Conservation (phyloP, 2,888 invertebrate genomes). For the Amaurobius ferox region DNA sequence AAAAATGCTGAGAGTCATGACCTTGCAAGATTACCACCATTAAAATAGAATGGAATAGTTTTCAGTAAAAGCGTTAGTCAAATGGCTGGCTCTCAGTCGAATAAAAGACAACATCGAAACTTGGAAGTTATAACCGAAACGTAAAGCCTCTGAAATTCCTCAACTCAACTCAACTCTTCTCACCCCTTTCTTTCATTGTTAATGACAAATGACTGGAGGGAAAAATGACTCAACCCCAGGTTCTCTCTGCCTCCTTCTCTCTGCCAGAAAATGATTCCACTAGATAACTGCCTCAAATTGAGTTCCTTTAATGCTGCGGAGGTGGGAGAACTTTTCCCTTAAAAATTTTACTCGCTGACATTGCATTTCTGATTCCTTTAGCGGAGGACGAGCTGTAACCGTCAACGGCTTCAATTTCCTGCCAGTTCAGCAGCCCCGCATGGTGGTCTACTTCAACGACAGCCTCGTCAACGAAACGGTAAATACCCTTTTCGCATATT, state of each 20-base stretch:
- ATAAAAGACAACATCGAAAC: too few species aligned
- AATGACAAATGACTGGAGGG: background rate
- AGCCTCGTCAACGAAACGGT: slow-evolving; percentile 74
- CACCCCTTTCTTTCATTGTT: background rate
- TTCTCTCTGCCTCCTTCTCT: too few species aligned
- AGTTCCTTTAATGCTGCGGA: background rate
- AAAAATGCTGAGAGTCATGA: too few species aligned
- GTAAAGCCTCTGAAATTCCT: too few species aligned
- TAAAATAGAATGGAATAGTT: too few species aligned
- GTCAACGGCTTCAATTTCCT: slow-evolving; percentile 77
- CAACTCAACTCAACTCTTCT: background rate
- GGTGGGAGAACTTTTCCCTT: slow-evolving; percentile 24
- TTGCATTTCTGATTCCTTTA: slow-evolving; percentile 71
- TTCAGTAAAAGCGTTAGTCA: too few species aligned
- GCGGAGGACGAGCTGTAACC: slow-evolving; percentile 78
- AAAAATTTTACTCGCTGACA: slow-evolving; percentile 39
- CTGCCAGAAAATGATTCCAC: background rate
- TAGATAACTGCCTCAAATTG: slow-evolving; percentile 1
- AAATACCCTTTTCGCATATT: slow-evolving; percentile 29
- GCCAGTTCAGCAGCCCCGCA: slow-evolving; percentile 77
- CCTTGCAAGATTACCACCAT: too few species aligned
- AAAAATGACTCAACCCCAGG: slow-evolving; percentile 6
- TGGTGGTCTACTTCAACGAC: slow-evolving; percentile 72
- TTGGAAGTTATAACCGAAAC: too few species aligned
- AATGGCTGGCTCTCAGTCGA: too few species aligned